Base-by-base conservation (phyloP, 2,888 invertebrate genomes). In the Rhaphigaster nebulosa region DNA sequence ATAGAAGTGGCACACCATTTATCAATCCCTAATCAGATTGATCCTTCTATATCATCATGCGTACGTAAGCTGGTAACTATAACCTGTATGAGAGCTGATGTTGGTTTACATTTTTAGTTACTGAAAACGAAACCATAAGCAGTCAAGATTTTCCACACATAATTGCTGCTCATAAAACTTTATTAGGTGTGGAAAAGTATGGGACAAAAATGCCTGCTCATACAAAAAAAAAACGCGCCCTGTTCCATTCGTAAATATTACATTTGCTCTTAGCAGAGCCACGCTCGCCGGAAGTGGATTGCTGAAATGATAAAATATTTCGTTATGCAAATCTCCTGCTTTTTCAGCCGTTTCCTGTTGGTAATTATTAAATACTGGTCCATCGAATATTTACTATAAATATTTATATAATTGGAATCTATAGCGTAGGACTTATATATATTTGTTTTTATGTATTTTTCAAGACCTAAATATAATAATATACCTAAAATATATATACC, bases 221-320 rank as follows among this genome's bases (percentile, higher is more conserved):
- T 29, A 65, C 2, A 65, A 65, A 60, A 60, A 60, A 65, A 65
- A 65, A 29, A 29, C 3, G 29, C 65, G 3, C 3, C 4, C 65
- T 15, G n/a, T n/a, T 15, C 65, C 26, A 3, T 65, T 65, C 13
- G 65, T 65, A 65, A 65, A 65, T 65, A 65, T 29, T 65, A 13
- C 29, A 65, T 65, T 65, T 29, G 65, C 65, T 65, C 29, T 65
- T 29, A 65, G 65, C 60, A 15, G 65, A 4, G n/a, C 10, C 60
- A 10, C 60, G n/a, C n/a, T 60, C n/a, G 8, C 60, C 60, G 65
- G 65, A 65, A 65, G 65, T 65, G n/a, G 65, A 29, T 65, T 29
- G 65, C 65, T 65, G 65, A 65, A 65, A 65, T 15, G 65, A 65
- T 65, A 65, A 65, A 65, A 65, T 65, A 65, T 65, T 65, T n/a